phyloP scores from a whole-genome alignment of 2,888 invertebrate species.

The Drosophila suboccidentalis region DNA sequence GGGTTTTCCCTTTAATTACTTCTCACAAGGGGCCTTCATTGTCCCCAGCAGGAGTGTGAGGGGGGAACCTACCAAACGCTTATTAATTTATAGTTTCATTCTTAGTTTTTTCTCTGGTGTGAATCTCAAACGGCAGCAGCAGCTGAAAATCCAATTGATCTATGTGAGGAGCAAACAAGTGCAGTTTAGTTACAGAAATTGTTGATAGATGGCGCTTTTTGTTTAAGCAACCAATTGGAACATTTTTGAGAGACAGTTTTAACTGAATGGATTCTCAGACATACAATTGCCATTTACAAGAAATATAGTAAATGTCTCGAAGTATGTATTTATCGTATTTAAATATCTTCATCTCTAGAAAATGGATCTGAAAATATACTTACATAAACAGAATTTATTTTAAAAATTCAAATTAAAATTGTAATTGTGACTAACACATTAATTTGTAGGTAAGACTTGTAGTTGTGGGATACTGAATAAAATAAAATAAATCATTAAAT shows the following conservation, averaged over 20 bases:
- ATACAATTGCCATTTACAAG: no score
- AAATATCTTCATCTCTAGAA: no score
- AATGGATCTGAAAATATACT: no score
- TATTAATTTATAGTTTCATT: conserved; percentile 45
- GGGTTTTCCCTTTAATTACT: conserved; percentile 63
- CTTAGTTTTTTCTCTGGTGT: conserved; percentile 16
- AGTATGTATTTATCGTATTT: no score
- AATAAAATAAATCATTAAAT: no score
- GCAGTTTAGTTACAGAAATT: background rate
- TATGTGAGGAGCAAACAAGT: conserved; percentile 10
- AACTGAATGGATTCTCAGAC: background rate
- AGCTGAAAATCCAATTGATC: conserved; percentile 25
- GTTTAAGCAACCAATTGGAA: conserved; percentile 5
- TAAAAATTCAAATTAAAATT: no score
- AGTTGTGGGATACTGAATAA: no score
- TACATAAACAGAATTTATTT: no score
- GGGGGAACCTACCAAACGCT: conserved; percentile 10
- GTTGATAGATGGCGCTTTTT: conserved; percentile 33
- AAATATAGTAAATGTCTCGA: no score
- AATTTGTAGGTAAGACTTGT: no score
- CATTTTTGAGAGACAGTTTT: no score
- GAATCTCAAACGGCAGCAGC: conserved; percentile 33
- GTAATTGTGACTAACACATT: no score
- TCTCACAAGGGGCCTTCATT: conserved; percentile 60
- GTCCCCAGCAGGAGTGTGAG: conserved; percentile 8